These are phyloP conservation scores for Melolontha melolontha DNA, from an alignment of 2,888 invertebrate species.

Conservation along the genomic window DNA sequence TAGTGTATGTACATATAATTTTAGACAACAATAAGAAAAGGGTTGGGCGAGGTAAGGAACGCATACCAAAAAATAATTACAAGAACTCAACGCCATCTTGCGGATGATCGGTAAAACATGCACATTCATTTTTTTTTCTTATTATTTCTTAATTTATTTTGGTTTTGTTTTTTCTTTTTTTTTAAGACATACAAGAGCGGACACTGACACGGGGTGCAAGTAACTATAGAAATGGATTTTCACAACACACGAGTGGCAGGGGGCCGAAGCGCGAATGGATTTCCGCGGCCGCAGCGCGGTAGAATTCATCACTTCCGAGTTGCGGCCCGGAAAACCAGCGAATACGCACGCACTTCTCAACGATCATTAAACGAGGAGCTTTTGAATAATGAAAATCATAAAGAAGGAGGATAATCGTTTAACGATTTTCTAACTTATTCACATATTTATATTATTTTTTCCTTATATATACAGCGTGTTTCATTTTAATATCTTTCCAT, in stretches of 20 bases:
- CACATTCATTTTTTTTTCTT: slow-evolving; percentile 55
- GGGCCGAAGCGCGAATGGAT: slow-evolving; percentile 12
- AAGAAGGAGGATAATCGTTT: slow-evolving; percentile 9
- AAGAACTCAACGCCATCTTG: slow-evolving; percentile 51
- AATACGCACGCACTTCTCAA: slow-evolving; percentile 30
- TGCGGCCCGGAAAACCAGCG: slow-evolving; percentile 7
- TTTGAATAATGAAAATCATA: slow-evolving; percentile 13
- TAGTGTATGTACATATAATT: slow-evolving; percentile 59
- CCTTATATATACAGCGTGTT: slow-evolving; percentile 24
- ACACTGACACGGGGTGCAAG: slow-evolving; percentile 60
- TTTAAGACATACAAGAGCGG: slow-evolving; percentile 57
- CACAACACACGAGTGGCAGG: slow-evolving; percentile 57
- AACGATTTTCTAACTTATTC: slow-evolving; percentile 23
- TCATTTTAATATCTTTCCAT: slow-evolving; percentile 10
- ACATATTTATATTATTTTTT: slow-evolving; percentile 17
- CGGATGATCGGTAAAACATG: slow-evolving; percentile 54
- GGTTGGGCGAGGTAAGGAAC: slow-evolving; percentile 17
- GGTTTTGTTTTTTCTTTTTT: slow-evolving; percentile 48
- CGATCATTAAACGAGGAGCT: slow-evolving; percentile 22
- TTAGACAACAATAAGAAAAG: slow-evolving; percentile 26
- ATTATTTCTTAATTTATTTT: slow-evolving; percentile 2
- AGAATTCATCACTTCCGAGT: background rate
- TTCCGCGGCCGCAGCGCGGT: background rate
- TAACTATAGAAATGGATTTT: slow-evolving; percentile 52
- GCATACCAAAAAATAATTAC: slow-evolving; percentile 9